phyloP scores from a whole-genome alignment of 2,888 invertebrate genomes.

The Caenorhabditis afra region DNA sequence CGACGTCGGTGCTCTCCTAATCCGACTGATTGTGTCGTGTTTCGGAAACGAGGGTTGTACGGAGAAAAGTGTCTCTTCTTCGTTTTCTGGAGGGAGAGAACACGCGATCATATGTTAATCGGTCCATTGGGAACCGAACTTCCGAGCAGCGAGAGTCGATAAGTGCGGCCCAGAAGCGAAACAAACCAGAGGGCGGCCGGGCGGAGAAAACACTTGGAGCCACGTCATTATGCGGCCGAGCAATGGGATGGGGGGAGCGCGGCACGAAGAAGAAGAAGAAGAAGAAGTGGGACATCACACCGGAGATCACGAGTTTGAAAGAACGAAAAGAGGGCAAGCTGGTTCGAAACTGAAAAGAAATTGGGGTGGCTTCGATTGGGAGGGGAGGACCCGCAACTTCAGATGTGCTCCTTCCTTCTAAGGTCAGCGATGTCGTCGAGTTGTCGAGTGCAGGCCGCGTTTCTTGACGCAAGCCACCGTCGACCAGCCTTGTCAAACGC shows the following conservation, averaged over 20 bases:
- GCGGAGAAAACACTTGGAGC: constrained; percentile 16
- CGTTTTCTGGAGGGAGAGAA: constrained; percentile 29
- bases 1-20: constrained; percentile 17
- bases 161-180: constrained; percentile 22
- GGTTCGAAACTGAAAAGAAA: background rate
- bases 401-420: too few species aligned
- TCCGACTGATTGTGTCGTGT: constrained; percentile 27
- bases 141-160: constrained; percentile 19
- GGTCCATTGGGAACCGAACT: constrained; percentile 46
- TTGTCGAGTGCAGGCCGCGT: constrained; percentile 41
- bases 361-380: too few species aligned
- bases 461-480: constrained; percentile 42
- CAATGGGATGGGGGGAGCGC: constrained; percentile 35
- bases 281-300: too few species aligned
- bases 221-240: constrained; percentile 42
- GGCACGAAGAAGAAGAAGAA: too few species aligned
- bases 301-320: background rate
- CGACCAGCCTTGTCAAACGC: constrained; percentile 38
- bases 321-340: background rate
- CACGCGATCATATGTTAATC: constrained; percentile 51
- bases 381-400: too few species aligned
- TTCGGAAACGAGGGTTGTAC: constrained; percentile 8
- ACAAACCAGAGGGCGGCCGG: constrained; percentile 13
- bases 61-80: constrained; percentile 25
- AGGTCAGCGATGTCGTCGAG: background rate